Evolutionary conservation across 2,113 vertebrate species (phyloP).

Genomic region (Cochlearius cochlearius): DNA sequence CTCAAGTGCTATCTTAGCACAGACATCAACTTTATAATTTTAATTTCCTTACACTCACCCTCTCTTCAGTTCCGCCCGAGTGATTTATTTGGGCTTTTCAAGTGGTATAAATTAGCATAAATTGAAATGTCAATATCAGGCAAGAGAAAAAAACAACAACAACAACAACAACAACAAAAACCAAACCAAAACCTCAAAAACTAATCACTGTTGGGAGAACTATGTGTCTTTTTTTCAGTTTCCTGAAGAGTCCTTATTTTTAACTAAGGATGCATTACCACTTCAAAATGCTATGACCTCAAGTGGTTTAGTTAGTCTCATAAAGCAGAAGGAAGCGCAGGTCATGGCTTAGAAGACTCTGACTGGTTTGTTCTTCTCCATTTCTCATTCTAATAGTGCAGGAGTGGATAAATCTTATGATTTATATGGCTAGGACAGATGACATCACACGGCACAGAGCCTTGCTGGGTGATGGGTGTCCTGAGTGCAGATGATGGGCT

Average conservation of each 20-base stretch:
- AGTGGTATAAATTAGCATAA: constrained; percentile 66
- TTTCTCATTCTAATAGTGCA: neutral
- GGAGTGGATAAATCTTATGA: neutral
- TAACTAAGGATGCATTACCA: neutral
- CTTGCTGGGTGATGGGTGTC: too few species aligned
- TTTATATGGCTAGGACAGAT: neutral
- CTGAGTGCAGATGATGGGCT: neutral
- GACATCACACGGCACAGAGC: neutral
- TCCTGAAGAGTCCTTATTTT: constrained; percentile 5
- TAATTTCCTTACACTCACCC: constrained; percentile 64
- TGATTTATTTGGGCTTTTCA: constrained; percentile 53
- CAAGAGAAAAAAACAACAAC: neutral
- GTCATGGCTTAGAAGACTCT: neutral
- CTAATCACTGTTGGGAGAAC: neutral
- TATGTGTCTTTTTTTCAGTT: neutral
- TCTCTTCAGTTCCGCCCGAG: constrained; percentile 42
- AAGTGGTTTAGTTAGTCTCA: neutral
- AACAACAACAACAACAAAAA: neutral
- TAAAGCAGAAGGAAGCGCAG: neutral
- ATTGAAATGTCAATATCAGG: constrained; percentile 67
- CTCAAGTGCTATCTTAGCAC: constrained; percentile 52
- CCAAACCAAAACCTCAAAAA: neutral
- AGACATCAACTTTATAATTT: constrained; percentile 65
- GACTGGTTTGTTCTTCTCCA: neutral
- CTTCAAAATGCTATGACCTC: neutral